Evolutionary conservation across 1,140 invertebrate genomes (phyloP), one percentile per base, ranked within the genome.

Genomic region (Neotoxoptera formosana): DNA sequence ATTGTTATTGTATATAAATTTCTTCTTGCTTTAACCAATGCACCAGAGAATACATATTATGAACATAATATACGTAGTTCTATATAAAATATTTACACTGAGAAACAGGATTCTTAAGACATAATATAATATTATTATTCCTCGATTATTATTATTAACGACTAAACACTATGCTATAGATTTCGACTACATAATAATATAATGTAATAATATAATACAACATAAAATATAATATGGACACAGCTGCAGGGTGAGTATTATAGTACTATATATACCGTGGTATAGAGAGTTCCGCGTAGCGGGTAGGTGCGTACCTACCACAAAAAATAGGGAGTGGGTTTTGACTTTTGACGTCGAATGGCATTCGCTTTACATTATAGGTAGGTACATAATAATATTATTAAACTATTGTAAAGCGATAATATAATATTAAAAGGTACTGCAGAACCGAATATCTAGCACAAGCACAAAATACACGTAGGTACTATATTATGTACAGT

Each of bases 1-100:
- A 81, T 91, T 47, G 11, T 48, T 76, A 30, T 84, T 56, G 81
- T 86, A 83, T 86, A 93, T 86, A 93, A 51, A 93, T 93, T 48
- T 93, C 91, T 93, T 93, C 91, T 84, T 41, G 81, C 76, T 93
- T 81, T 84, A 93, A 93, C 91, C 91, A 41, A 83, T 93, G 91
- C 91, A 93, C 91, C 91, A 93, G 81, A 93, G 76, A 86, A 86
- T 56, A 90, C 30, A 60, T 60, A 90, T 53, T 41, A 60, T 90
- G 21, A 48, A 41, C 51, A n/a, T 84, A 87, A n/a, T 84, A 87
- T 87, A 88, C 20, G 30, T n/a, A n/a, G n/a, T 88, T 48, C 47
- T 88, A 88, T 88, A n/a, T 17, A 48, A 45, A 47, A 88, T 88
- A 88, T 88, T 48, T 88, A 88, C 86, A 88, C n/a, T 48, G 47